Conservation (phyloP, 2,797 vertebrate species). For the Coracias cyanogaster region DNA sequence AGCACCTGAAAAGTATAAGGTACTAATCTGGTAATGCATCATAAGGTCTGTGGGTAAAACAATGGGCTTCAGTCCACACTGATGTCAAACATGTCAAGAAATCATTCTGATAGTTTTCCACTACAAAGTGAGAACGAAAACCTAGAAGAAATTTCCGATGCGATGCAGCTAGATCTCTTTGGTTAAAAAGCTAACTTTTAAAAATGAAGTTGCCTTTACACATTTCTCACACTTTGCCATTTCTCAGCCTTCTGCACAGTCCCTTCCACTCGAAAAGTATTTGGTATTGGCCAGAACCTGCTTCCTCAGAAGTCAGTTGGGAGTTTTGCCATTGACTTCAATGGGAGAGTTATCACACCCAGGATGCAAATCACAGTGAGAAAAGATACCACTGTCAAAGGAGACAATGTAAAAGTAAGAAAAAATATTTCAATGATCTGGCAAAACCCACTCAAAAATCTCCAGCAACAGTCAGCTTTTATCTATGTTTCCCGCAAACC, state of each 20-base stretch:
- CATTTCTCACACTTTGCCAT: not conserved
- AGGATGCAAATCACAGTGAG: not conserved
- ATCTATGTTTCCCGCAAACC: not conserved
- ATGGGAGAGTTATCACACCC: not conserved
- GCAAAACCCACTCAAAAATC: conserved; percentile 1
- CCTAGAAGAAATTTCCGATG: not conserved
- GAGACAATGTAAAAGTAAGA: not conserved
- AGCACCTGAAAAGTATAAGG: not conserved
- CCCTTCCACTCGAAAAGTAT: not conserved
- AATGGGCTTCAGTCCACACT: not conserved
- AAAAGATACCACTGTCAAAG: not conserved
- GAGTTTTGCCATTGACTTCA: conserved; percentile 37
- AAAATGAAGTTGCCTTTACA: not conserved
- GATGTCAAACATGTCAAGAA: not conserved
- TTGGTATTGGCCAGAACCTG: not conserved
- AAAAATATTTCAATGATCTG: not conserved
- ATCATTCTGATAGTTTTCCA: not conserved
- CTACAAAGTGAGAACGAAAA: not conserved
- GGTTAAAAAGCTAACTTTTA: not conserved
- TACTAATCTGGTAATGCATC: not conserved
- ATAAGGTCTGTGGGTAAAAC: not conserved
- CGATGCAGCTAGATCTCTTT: not conserved
- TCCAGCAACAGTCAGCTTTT: not conserved
- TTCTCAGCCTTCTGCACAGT: not conserved
- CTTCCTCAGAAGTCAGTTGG: not conserved